Evolutionary conservation across 2,113 vertebrate species (phyloP), one percentile per base, ranked within the genome.

Genomic region (Sciurus niger): DNA sequence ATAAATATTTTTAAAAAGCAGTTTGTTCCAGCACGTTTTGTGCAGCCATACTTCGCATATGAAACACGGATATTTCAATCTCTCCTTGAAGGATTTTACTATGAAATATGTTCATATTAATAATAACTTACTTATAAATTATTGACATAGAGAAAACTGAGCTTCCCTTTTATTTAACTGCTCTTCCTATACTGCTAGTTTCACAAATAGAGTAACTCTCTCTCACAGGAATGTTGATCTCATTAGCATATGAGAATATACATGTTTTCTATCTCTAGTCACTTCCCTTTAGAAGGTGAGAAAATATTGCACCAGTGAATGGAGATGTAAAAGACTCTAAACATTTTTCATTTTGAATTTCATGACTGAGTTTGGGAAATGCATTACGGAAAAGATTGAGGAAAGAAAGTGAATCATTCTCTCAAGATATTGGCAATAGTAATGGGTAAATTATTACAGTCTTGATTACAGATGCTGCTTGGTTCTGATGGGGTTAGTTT

Each of bases 101-200:
- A 51, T 84, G 55, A 84, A 83, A 86, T 83, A 43, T 67, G 79
- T 46, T 92, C 30, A 14, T 93, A 68, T 88, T 84, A 96, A 83
- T 80, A 89, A 51, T 18, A 73, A 89, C 32, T 85, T 93, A 82
- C 2, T 77, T 86, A 53, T 72, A 84, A 11, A n/a, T 70, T 72
- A 58, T 32, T 92, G 70, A 79, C 65, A 24, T 30, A 80, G 30
- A 58, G 14, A 12, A 79, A 6, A 25, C 8, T 83, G 40, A 84
- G 14, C 17, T 94, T 89, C 9, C 63, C 58, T 51, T 89, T 87
- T n/a, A 92, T 58, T 78, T 89, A 43, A 78, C 46, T 83, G n/a
- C 37, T 78, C 16, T 95, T 77, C 46, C 34, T 72, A 8, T 60
- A 32, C 25, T 68, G 20, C 46, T 73, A 83, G 51, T 78, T 53